Evolutionary conservation across 2,113 vertebrate species (phyloP), one percentile per base, ranked within the genome.

Genomic region (Rhabdornis inornatus): DNA sequence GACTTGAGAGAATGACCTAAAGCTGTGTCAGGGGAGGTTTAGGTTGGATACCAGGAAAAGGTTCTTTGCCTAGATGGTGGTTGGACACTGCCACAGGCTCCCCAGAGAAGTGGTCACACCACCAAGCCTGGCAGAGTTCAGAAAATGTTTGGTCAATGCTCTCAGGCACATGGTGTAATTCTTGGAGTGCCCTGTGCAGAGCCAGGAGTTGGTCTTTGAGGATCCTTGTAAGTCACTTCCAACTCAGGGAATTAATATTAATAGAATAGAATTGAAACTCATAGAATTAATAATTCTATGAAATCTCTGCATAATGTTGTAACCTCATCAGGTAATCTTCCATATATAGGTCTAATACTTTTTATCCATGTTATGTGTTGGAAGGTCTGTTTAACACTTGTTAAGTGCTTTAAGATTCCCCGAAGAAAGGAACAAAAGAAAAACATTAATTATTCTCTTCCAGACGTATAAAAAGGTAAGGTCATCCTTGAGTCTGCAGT

Each of bases 1-100:
- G 7, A 37, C 18, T 4, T 0, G 0, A 42, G 4, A 15, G 22
- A 63, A 13, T 14, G 30, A 19, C 4, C 19, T 49, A 6, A 83
- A 55, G 25, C 1, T 70, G 31, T 33, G 35, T 33, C 15, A 42
- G 40, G 15, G 23, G 12, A 49, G 13, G 35, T 56, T 69, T 33
- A 70, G 10, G 10, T 3, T 42, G 40, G 12, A 37, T 42, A 42
- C 49, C 2, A 63, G 31, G 27, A 69, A 49, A 15, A 77, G 6
- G 6, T 49, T 56, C 31, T 56, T 56, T 18, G 11, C 10, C 8
- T 40, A 63, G 18, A 55, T 7, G 10, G 40, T 33, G 18, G 7
- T 0, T 70, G 71, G 31, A 8, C 19, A 7, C 31, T 24, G 63
- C 5, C 22, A 69, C 21, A 83, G 78, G 25, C 25, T 61, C 11